Percentiles rank a stretch among this genome's conserved stretches.
Conservation (phyloP, 1,140 invertebrate species). For the Babylonia areolata region DNA sequence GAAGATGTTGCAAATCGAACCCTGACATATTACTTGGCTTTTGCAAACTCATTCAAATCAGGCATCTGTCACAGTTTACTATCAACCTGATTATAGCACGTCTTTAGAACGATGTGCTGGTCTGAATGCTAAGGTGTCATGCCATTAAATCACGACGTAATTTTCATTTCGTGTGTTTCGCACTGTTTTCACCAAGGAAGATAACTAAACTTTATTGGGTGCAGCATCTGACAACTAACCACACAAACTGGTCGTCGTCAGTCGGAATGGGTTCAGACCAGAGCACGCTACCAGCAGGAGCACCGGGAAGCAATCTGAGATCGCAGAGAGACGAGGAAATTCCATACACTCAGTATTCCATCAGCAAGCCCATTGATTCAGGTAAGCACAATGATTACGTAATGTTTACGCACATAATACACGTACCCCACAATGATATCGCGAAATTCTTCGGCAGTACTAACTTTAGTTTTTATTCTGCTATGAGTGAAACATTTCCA, state of each 20-base stretch:
- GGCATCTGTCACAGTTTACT: too few species aligned
- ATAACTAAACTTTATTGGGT: neutral
- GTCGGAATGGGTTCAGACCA: conserved; percentile 72
- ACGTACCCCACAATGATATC: too few species aligned
- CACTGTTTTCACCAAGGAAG: neutral
- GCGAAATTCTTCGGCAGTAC: too few species aligned
- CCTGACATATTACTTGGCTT: too few species aligned
- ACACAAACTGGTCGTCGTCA: neutral
- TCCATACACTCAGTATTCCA: conserved; percentile 95
- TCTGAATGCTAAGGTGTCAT: neutral
- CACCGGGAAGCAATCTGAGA: conserved; percentile 64
- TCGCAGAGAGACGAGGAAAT: conserved; percentile 81
- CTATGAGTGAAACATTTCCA: too few species aligned
- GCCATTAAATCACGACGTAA: neutral
- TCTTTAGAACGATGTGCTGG: too few species aligned
- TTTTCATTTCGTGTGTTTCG: neutral
- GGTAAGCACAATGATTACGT: too few species aligned
- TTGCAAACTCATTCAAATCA: too few species aligned
- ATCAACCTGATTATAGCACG: too few species aligned
- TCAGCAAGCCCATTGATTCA: conserved; percentile 90
- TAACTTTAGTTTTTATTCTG: too few species aligned
- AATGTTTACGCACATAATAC: too few species aligned
- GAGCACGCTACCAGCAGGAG: conserved; percentile 68
- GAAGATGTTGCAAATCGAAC: too few species aligned
- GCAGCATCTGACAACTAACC: neutral